Conservation (phyloP, 2,888 invertebrate genomes). For the Lordiphosa andalusiaca region DNA sequence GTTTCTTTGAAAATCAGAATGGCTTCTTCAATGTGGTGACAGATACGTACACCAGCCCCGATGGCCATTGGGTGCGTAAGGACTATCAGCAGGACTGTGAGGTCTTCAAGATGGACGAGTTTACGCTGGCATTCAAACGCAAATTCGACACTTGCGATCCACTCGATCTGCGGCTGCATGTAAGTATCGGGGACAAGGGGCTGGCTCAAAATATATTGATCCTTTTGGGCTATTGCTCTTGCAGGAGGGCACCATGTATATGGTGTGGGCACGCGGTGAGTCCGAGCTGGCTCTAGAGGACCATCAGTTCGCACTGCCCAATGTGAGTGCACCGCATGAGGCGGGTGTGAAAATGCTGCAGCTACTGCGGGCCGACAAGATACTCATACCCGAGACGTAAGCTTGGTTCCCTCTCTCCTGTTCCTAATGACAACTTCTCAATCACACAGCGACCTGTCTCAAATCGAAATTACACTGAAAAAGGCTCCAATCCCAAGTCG, state of each 20-base stretch:
- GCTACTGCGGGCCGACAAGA: constrained; percentile 81
- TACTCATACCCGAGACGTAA: constrained; percentile 80
- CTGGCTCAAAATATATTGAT: neutral
- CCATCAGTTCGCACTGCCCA: constrained; percentile 78
- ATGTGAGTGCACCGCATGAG: constrained; percentile 80
- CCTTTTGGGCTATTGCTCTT: constrained; percentile 14
- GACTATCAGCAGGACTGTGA: constrained; percentile 89
- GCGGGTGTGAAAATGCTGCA: constrained; percentile 90
- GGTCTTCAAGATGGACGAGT: constrained; percentile 82
- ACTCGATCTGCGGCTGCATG: constrained; percentile 81
- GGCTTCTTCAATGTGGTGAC: constrained; percentile 81
- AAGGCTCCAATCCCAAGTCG: constrained; percentile 87
- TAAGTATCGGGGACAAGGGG: constrained; percentile 23
- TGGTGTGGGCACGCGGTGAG: constrained; percentile 91
- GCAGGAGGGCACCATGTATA: constrained; percentile 93
- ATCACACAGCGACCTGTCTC: constrained; percentile 80
- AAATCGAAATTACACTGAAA: constrained; percentile 84
- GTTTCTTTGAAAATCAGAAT: constrained; percentile 86
- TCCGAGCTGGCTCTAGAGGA: constrained; percentile 83
- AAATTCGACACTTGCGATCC: constrained; percentile 92
- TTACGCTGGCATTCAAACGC: constrained; percentile 88
- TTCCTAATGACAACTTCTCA: neutral
- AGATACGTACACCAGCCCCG: constrained; percentile 87
- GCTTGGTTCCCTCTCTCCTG: constrained; percentile 16
- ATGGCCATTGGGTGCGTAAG: constrained; percentile 84